These are phyloP conservation scores for Neolamprologus modestus DNA, from an alignment of 2,113 vertebrate species.

Conservation along the genomic window DNA sequence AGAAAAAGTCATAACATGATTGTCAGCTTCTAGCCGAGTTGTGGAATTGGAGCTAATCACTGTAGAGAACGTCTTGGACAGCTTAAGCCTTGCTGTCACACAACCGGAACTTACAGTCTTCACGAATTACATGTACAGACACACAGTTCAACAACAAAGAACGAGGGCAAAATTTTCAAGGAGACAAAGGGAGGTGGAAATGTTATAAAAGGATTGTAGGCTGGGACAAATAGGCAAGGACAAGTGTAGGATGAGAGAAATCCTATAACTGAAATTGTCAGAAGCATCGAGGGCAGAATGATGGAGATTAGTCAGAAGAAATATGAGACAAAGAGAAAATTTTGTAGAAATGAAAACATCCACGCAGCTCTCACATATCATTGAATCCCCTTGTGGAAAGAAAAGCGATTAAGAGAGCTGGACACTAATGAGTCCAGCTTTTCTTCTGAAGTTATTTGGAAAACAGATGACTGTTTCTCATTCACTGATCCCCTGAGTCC, in stretches of 20 bases:
- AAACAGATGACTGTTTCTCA: background rate
- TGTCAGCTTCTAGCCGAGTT: background rate
- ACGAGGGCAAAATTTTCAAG: background rate
- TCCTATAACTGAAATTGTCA: slow-evolving; percentile 16
- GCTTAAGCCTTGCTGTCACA: slow-evolving; percentile 2
- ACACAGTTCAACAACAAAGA: background rate
- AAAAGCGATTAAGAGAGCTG: background rate
- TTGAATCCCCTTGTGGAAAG: background rate
- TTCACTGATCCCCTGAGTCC: background rate
- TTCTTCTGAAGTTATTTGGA: background rate
- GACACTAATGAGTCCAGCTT: background rate
- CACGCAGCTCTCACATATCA: background rate
- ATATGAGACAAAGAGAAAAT: background rate
- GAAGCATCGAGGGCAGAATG: background rate
- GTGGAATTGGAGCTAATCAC: background rate
- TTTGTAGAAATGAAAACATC: background rate
- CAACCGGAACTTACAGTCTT: background rate
- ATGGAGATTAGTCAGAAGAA: background rate
- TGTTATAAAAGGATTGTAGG: background rate
- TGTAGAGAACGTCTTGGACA: background rate
- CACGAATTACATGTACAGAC: background rate
- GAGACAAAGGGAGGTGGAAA: background rate
- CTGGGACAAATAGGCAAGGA: background rate
- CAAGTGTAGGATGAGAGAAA: slow-evolving; percentile 8
- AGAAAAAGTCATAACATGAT: background rate